Base-by-base conservation (phyloP, 2,888 invertebrate species). In the Eulithis prunata region DNA sequence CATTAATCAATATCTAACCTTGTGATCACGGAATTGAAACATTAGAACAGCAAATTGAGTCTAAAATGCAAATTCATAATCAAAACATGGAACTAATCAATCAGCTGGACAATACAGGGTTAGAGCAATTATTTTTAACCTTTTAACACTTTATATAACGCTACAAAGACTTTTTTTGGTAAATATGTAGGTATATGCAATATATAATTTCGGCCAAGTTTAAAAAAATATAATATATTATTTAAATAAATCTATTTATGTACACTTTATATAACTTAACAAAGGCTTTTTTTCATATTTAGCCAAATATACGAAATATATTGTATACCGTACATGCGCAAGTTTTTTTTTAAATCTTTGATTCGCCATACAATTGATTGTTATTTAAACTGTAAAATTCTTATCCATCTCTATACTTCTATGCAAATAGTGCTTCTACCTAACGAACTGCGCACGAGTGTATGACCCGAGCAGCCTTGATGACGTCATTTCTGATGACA, bases 401-500 rank as follows among this genome's bases (percentile, higher is more conserved):
- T 45, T 60, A 66, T 60, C 54, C 52, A 12, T 21, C n/a, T 57
- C 76, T 76, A 83, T 81, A 80, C 76, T 73, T 72, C 71, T 75
- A 88, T 85, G 84, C 78, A 81, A 87, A 88, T 83, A 72, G 71
- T 69, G 71, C 47, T 54, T 64, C 66, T 80, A 47, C 21, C 49
- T 43, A 80, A 80, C 77, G 69, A 83, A 73, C 68, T 76, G 79
- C 82, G 81, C 82, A 81, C 78, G 84, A 82, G 77, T 79, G 76
- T 78, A 58, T 76, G 80, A 80, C 79, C 81, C 72, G 75, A 70
- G 75, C 76, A 85, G 83, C 83, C 80, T 83, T 79, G 79, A 65
- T 87, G 85, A 87, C 87, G 87, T 87, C 84, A 87, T 51, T 49
- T 43, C 32, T 57, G 3, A 63, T 57, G 47, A 54, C 55, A 47